These are phyloP conservation scores for Cirrhinus molitorella DNA, from an alignment of 2,797 vertebrate genomes.

Conservation along the genomic window DNA sequence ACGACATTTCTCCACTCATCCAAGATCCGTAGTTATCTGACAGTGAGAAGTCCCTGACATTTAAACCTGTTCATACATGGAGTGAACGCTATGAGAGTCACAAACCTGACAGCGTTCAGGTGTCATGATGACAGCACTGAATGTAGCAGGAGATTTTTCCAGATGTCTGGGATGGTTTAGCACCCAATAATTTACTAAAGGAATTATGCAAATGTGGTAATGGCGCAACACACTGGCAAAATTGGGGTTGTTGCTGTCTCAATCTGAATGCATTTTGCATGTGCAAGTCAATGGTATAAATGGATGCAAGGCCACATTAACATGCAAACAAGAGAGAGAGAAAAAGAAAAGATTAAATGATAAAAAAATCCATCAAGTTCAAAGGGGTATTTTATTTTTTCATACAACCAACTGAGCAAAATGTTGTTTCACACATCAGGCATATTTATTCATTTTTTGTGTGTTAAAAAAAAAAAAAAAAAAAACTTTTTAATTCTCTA, in stretches of 20 bases:
- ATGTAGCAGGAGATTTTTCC: not conserved
- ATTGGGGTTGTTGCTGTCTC: not conserved
- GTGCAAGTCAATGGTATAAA: not conserved
- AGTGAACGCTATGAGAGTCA: not conserved
- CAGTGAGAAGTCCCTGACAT: slow-evolving; percentile 17
- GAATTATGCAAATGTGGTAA: slow-evolving; percentile 26
- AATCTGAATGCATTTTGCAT: not conserved
- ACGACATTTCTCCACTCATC: not conserved
- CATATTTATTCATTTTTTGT: too few species aligned
- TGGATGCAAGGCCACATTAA: not conserved
- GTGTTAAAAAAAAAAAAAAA: not conserved
- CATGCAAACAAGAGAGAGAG: not conserved
- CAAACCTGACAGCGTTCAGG: not conserved
- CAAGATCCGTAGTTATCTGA: not conserved
- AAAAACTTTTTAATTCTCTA: not conserved
- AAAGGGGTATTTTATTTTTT: not conserved
- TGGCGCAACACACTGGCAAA: not conserved
- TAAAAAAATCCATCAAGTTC: not conserved
- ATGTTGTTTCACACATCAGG: too few species aligned
- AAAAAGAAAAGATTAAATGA: not conserved
- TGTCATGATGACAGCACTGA: not conserved
- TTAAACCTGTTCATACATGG: slow-evolving; percentile 27
- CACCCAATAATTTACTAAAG: slow-evolving; percentile 1
- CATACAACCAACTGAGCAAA: not conserved
- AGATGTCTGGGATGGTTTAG: slow-evolving; percentile 22